A percentile compares a stretch with the other conserved stretches of the same genome.
Conservation (phyloP, 53 echinoderm and acorn worm genomes). For the Hippasteria phrygiana region DNA sequence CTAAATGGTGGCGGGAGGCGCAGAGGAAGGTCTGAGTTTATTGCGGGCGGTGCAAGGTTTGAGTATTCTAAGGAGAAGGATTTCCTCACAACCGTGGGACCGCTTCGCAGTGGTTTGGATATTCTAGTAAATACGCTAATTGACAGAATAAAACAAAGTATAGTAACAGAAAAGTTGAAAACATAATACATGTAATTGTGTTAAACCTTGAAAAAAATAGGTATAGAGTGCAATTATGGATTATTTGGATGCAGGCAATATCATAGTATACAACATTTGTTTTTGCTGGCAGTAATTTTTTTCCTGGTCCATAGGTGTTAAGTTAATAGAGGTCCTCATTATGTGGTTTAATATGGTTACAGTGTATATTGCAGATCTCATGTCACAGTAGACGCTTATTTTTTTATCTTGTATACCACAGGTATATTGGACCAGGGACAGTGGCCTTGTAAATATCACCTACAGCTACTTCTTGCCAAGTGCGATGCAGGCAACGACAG, state of each 20-base stretch:
- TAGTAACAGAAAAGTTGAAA: no score
- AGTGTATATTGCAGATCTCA: neutral
- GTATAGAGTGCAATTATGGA: no score
- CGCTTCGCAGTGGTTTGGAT: constrained; percentile 39
- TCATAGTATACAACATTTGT: no score
- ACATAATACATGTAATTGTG: no score
- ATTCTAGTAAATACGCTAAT: constrained; percentile 65
- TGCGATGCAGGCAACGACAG: neutral
- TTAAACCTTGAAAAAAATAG: no score
- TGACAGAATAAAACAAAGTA: no score
- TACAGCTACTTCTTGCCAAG: constrained; percentile 49
- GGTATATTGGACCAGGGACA: constrained; percentile 67
- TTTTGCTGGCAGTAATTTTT: no score
- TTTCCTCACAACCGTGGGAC: constrained; percentile 55
- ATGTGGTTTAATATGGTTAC: no score
- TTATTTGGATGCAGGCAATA: no score
- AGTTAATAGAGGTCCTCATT: no score
- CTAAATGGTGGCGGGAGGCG: constrained; percentile 72
- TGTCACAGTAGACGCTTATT: neutral
- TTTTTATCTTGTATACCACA: constrained; percentile 1
- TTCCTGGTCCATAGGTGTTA: no score
- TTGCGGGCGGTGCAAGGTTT: constrained; percentile 73
- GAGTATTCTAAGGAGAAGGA: constrained; percentile 67
- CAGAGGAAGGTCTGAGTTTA: constrained; percentile 77
- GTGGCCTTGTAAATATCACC: constrained; percentile 26